A percentile compares a stretch with the other conserved stretches of the same genome.
phyloP scores from a whole-genome alignment of 2,113 vertebrate species.

The Cepphus grylle region DNA sequence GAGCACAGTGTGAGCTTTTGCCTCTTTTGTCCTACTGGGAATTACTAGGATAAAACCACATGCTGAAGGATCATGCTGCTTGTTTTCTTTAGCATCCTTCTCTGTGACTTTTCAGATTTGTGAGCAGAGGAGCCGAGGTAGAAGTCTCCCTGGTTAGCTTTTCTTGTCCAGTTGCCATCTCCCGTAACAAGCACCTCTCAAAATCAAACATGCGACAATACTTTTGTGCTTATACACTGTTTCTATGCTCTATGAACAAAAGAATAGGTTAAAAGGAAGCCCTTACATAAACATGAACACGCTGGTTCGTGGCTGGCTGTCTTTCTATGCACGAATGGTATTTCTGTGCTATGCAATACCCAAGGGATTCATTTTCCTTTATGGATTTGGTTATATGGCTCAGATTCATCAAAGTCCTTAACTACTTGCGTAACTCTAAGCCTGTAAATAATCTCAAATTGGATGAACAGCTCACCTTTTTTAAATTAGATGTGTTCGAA shows the following conservation, averaged over 20 bases:
- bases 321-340: background rate
- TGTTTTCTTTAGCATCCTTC: constrained; percentile 42
- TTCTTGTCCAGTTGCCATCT: background rate
- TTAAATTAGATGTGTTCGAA: background rate
- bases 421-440: background rate
- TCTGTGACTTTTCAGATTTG: background rate
- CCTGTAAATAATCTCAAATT: background rate
- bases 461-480: background rate
- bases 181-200: background rate
- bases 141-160: background rate
- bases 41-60: constrained; percentile 35
- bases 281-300: constrained; percentile 19
- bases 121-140: background rate
- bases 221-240: background rate
- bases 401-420: background rate
- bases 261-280: constrained; percentile 25
- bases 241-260: constrained; percentile 21
- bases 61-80: background rate
- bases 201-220: background rate
- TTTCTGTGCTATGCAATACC: background rate
- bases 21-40: constrained; percentile 23
- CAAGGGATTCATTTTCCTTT: background rate
- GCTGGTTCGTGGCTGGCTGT: background rate
- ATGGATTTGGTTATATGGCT: background rate
- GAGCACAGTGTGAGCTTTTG: constrained; percentile 9